Base-by-base conservation (phyloP, 2,888 invertebrate genomes). In the Anodontia alba region DNA sequence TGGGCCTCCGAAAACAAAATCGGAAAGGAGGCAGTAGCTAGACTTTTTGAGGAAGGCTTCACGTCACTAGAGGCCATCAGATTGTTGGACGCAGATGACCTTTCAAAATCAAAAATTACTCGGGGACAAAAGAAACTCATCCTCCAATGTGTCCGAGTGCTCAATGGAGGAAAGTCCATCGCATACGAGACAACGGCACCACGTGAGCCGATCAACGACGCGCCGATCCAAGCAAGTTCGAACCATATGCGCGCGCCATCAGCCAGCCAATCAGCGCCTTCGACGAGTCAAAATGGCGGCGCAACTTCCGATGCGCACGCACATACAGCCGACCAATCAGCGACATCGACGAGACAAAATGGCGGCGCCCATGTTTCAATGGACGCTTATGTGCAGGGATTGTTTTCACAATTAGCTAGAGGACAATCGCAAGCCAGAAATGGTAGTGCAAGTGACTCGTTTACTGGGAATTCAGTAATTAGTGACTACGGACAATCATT, bases 391-490 rank as follows among this genome's bases (percentile, higher is more conserved):
- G 33, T 62, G 7, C 62, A 62, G 20, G 62, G 33, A 62, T 29
- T 62, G 1, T 20, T 62, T 1, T 12, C 33, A 17, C 33, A 62
- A 62, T 17, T 62, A 33, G 15, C 33, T 7, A 62, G 62, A 31
- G 62, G 62, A 33, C 62, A 62, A 33, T 62, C 33, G 62, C 62
- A 62, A 20, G 62, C 62, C 62, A 62, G 62, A 62, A 62, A 33
- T 62, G 62, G 62, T 10, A 8, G 31, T 33, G 31, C 33, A 17
- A 62, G 62, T 62, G 62, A 62, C 7, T 33, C 20, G 17, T 12
- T 17, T 5, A 62, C 23, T 1, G 31, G 20, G 10, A 10, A 2
- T 20, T 20, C 49, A 5, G 3, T 33, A 8, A 8, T 20, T 3
- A 62, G 62, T 62, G 62, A 62, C 62, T 33, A 5, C 33, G 17